These are phyloP conservation scores for Terrapene triunguis DNA, from an alignment of 2,113 vertebrate species.

Conservation along the genomic window DNA sequence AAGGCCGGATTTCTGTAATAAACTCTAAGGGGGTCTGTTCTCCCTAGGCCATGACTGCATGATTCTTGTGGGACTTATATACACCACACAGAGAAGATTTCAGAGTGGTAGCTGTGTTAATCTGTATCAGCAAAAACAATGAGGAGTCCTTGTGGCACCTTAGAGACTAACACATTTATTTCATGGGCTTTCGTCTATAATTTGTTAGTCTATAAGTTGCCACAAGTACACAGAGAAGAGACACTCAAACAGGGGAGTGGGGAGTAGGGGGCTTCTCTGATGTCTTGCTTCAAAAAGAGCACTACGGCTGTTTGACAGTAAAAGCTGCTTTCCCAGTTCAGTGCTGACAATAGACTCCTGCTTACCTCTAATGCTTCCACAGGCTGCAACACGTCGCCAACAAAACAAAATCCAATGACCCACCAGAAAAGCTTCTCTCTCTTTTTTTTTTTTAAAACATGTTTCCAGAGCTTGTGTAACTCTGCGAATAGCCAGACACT, in stretches of 20 bases:
- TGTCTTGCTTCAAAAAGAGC: neutral
- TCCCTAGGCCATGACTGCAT: neutral
- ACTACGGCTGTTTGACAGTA: neutral
- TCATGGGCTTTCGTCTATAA: too few relatives aligned
- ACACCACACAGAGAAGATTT: neutral
- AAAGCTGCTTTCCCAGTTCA: neutral
- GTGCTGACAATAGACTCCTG: neutral
- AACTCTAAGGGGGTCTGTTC: neutral
- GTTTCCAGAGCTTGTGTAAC: accelerated
- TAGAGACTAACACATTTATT: too few relatives aligned
- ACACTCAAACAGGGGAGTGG: neutral
- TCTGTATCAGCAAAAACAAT: too few relatives aligned
- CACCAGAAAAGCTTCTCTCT: neutral
- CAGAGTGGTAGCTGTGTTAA: too few relatives aligned
- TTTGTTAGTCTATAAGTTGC: too few relatives aligned
- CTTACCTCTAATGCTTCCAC: neutral
- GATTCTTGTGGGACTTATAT: neutral
- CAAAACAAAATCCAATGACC: neutral
- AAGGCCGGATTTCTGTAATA: neutral
- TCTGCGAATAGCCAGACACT: accelerated
- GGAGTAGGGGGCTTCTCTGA: neutral
- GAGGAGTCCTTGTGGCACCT: too few relatives aligned
- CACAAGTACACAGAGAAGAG: neutral
- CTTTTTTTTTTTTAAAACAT: too few relatives aligned
- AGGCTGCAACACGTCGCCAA: accelerated